phyloP scores from a whole-genome alignment of 1,140 invertebrate genomes.

The Apis laboriosa region DNA sequence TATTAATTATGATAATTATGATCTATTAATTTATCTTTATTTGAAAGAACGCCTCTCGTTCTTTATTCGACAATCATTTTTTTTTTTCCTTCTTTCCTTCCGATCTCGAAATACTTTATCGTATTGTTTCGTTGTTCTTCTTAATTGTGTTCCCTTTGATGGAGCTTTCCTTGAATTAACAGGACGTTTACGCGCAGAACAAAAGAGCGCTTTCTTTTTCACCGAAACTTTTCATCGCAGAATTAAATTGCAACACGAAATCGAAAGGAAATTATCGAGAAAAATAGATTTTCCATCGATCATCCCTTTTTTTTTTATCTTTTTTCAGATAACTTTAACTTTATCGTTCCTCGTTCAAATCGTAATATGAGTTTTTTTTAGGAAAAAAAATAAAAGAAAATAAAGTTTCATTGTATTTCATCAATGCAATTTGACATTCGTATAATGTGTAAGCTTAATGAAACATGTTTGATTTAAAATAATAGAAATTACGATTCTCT shows the following conservation, averaged over 20 bases:
- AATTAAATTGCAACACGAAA: slow-evolving; percentile 17
- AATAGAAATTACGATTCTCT: too few species aligned
- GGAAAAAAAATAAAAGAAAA: too few species aligned
- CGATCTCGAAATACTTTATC: background rate
- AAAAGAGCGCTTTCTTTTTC: background rate
- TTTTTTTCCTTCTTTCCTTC: background rate
- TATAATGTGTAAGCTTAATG: too few species aligned
- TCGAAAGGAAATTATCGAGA: slow-evolving; percentile 20
- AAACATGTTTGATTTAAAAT: too few species aligned
- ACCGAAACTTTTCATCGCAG: slow-evolving; percentile 2
- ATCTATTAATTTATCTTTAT: too few species aligned
- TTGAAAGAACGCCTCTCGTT: too few species aligned
- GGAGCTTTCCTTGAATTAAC: background rate
- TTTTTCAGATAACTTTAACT: background rate
- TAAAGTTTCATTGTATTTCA: too few species aligned
- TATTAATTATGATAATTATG: too few species aligned
- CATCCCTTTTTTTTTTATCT: too few species aligned
- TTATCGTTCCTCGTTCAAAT: background rate
- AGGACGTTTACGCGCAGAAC: slow-evolving; percentile 3
- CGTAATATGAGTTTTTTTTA: background rate
- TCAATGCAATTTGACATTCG: too few species aligned
- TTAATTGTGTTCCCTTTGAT: slow-evolving; percentile 21
- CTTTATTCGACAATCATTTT: background rate
- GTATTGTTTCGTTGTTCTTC: slow-evolving; percentile 7
- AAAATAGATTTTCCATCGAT: background rate